Conservation (phyloP, 2,888 invertebrate species). For the Fragum fragum region DNA sequence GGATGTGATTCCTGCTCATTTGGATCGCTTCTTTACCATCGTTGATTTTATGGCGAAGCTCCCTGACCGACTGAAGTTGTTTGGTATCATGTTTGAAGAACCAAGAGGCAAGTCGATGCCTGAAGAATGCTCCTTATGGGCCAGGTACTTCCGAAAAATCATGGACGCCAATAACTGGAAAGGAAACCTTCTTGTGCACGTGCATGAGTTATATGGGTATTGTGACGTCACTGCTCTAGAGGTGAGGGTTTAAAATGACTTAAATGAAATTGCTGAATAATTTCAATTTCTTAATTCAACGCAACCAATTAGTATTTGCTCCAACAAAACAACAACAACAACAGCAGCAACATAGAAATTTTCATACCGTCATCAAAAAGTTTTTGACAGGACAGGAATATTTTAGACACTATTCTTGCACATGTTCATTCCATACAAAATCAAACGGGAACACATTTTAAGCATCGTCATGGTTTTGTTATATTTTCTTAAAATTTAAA, state of each 20-base stretch:
- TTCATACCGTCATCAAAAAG: background rate
- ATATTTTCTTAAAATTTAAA: no score
- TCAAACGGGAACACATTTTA: no score
- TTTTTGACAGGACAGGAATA: no score
- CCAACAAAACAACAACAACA: no score
- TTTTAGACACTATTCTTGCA: no score
- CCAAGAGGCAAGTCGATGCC: slow-evolving; percentile 33
- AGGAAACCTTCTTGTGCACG: slow-evolving; percentile 45
- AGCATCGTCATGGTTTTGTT: no score
- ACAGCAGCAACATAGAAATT: no score
- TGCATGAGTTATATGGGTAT: background rate
- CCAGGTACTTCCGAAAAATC: slow-evolving; percentile 28
- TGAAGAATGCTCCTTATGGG: slow-evolving; percentile 7
- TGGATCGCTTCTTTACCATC: background rate
- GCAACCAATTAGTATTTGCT: background rate
- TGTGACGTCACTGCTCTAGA: slow-evolving; percentile 27
- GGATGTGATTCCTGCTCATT: slow-evolving; percentile 26
- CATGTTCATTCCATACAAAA: no score
- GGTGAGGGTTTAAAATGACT: slow-evolving; percentile 6
- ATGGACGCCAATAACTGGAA: slow-evolving; percentile 45
- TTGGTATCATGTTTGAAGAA: slow-evolving; percentile 36
- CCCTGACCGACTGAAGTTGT: background rate
- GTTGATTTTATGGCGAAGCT: slow-evolving; percentile 3
- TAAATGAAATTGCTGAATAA: background rate
- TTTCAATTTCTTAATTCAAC: background rate